phyloP scores from a whole-genome alignment of 2,888 invertebrate species.

The Acheta domesticus region DNA sequence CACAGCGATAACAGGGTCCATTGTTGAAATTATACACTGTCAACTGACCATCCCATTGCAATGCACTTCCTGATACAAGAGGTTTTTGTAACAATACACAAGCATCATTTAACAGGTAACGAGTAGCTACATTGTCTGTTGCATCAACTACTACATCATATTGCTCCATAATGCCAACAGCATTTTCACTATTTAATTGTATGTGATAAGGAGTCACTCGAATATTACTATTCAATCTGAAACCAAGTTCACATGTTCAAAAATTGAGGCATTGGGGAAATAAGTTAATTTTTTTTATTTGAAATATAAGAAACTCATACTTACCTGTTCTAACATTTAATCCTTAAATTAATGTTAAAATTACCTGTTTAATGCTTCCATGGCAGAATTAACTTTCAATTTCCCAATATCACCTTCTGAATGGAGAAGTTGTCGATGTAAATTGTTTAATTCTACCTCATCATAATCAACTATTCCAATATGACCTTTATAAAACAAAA shows the following conservation, averaged over 20 bases:
- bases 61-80: constrained; percentile 91
- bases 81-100: constrained; percentile 79
- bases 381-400: constrained; percentile 76
- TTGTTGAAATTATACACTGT: constrained; percentile 73
- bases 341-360: constrained; percentile 12
- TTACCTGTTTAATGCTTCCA: constrained; percentile 59
- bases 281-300: too few species aligned
- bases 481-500: constrained; percentile 50
- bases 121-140: constrained; percentile 92
- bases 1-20: constrained; percentile 93
- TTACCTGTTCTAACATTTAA: too few species aligned
- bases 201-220: constrained; percentile 64
- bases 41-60: constrained; percentile 93
- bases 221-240: constrained; percentile 67
- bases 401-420: constrained; percentile 62
- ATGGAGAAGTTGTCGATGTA: constrained; percentile 90
- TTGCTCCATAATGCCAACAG: constrained; percentile 58
- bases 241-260: constrained; percentile 38
- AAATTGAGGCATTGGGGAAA: too few species aligned
- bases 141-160: constrained; percentile 90
- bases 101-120: constrained; percentile 92
- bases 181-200: constrained; percentile 67
- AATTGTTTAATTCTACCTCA: constrained; percentile 82
- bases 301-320: too few species aligned
- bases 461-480: constrained; percentile 94